Percentiles rank a stretch among this genome's conserved stretches.
Conservation (phyloP, 2,888 invertebrate genomes). For the Cosmopolites sordidus region DNA sequence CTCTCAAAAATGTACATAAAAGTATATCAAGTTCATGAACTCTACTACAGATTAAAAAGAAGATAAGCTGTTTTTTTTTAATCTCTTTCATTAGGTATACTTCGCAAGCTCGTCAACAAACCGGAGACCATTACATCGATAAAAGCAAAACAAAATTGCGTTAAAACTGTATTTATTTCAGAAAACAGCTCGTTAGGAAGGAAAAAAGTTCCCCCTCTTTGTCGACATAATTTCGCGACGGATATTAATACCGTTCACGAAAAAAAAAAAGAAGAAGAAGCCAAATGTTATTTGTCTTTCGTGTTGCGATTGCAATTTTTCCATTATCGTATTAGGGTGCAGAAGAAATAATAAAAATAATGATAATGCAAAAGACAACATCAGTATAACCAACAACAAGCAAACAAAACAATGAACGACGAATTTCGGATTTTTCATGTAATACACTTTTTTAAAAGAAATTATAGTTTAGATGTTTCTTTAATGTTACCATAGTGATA, state of each 20-base stretch:
- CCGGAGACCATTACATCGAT: background rate
- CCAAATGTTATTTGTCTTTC: background rate
- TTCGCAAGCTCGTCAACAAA: background rate
- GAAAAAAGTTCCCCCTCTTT: background rate
- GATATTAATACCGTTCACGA: background rate
- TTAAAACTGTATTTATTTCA: slow-evolving; percentile 1
- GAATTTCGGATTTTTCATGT: too few species aligned
- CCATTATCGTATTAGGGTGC: background rate
- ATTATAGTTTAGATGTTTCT: too few species aligned
- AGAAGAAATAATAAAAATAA: too few species aligned
- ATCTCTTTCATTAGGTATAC: background rate
- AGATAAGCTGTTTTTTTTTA: background rate
- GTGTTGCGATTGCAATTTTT: background rate
- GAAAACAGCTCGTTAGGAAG: background rate
- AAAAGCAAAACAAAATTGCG: slow-evolving; percentile 2
- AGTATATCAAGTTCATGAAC: background rate
- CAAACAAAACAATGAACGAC: too few species aligned
- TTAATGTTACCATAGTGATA: too few species aligned
- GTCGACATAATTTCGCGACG: background rate
- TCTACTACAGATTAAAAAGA: background rate
- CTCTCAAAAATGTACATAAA: background rate
- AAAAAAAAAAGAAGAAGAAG: background rate
- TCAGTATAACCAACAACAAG: too few species aligned
- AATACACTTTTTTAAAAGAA: too few species aligned
- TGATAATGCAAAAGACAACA: too few species aligned